A percentile compares a stretch with the other conserved stretches of the same genome.
Conservation (phyloP, 2,888 invertebrate genomes). For the Synergus gifuensis region DNA sequence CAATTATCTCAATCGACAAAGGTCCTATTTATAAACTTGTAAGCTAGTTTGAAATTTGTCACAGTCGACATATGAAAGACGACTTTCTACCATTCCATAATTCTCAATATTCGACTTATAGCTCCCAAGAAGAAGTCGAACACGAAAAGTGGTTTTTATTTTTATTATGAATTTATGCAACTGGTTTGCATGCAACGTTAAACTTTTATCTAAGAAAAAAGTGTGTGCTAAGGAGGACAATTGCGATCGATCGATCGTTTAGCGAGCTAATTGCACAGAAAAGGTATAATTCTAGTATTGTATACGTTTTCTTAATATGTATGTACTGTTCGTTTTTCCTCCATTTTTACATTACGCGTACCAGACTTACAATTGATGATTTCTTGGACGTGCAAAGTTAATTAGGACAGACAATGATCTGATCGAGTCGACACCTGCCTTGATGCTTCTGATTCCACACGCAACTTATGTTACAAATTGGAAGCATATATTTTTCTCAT, state of each 20-base stretch:
- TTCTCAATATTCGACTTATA: neutral
- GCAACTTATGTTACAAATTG: slow-evolving; percentile 12
- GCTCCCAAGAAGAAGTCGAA: neutral
- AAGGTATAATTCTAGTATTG: slow-evolving; percentile 48
- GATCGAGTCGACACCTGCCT: slow-evolving; percentile 64
- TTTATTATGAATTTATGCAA: too few relatives aligned
- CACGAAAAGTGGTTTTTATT: too few relatives aligned
- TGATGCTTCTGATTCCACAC: slow-evolving; percentile 14
- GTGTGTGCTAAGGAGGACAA: slow-evolving; percentile 5
- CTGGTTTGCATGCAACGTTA: neutral
- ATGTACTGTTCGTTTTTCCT: neutral
- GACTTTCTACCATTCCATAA: neutral
- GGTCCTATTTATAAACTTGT: neutral
- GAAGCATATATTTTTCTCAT: neutral
- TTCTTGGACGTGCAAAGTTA: slow-evolving; percentile 56
- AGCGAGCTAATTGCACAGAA: slow-evolving; percentile 48
- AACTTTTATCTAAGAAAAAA: neutral
- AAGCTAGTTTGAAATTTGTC: slow-evolving; percentile 8
- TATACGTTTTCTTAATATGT: slow-evolving; percentile 5
- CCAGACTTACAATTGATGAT: neutral
- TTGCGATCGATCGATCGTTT: slow-evolving; percentile 52
- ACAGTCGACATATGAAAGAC: slow-evolving; percentile 1
- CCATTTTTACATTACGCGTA: neutral
- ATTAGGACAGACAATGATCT: slow-evolving; percentile 63
- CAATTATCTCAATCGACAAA: slow-evolving; percentile 19